Conservation (phyloP, 1,140 invertebrate genomes). For the Drosophila pseudoananassae region DNA sequence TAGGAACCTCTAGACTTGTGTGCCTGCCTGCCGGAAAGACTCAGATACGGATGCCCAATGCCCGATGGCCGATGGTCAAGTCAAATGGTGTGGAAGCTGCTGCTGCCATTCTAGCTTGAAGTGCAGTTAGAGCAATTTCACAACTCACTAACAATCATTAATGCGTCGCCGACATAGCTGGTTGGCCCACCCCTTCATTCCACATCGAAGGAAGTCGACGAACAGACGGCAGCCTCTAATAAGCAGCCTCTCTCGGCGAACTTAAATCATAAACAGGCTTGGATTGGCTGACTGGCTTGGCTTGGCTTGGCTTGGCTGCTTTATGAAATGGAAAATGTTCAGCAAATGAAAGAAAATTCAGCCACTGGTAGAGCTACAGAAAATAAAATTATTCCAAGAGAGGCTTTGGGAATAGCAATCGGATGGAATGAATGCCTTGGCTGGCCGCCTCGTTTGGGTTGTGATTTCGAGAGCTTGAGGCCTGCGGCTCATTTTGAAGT, state of each 20-base stretch:
- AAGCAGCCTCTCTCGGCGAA: conserved; percentile 63
- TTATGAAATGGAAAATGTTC: conserved; percentile 81
- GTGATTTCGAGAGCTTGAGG: conserved; percentile 35
- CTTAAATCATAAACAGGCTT: conserved; percentile 76
- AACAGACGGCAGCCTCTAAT: conserved; percentile 47
- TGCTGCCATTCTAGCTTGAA: conserved; percentile 51
- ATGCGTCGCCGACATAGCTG: conserved; percentile 71
- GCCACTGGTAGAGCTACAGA: conserved; percentile 8
- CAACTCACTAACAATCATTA: conserved; percentile 82
- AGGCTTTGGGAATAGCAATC: conserved; percentile 22
- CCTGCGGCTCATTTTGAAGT: conserved; percentile 55
- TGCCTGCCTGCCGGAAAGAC: conserved; percentile 65
- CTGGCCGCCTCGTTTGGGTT: conserved; percentile 18
- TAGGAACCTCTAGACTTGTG: conserved; percentile 11
- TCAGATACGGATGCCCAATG: conserved; percentile 53
- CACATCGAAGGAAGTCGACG: conserved; percentile 55
- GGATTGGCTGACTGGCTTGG: conserved; percentile 4
- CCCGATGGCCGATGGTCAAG: conserved; percentile 42
- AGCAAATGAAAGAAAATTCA: conserved; percentile 67
- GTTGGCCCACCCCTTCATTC: conserved; percentile 15
- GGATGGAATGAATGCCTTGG: conserved; percentile 24
- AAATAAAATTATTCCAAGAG: conserved; percentile 42
- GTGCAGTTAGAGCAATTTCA: conserved; percentile 82
- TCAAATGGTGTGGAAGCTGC: conserved; percentile 75
- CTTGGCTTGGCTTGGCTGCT: conserved; percentile 34